Evolutionary conservation across 2,888 invertebrate species (phyloP).

Genomic region (Tetheella fluctuosa): DNA sequence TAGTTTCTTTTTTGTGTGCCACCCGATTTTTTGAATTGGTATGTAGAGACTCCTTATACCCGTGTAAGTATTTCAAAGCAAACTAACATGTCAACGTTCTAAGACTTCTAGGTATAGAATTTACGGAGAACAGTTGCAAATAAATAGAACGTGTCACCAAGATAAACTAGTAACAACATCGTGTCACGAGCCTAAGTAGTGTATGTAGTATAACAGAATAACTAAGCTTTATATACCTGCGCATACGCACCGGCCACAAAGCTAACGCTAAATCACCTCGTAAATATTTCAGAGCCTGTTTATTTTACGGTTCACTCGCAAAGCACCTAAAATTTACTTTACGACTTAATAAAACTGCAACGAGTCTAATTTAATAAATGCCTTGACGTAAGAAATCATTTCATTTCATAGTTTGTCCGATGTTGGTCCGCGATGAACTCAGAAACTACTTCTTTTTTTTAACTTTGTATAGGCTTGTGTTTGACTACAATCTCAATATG

Average conservation of each 20-base stretch:
- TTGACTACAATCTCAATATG: too few species aligned
- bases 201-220: neutral
- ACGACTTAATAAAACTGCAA: neutral
- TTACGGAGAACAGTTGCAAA: constrained; percentile 4
- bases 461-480: too few species aligned
- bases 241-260: neutral
- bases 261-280: constrained; percentile 18
- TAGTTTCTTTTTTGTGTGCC: too few species aligned
- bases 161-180: neutral
- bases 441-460: too few species aligned
- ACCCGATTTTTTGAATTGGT: too few species aligned
- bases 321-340: constrained; percentile 17
- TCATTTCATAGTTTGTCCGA: too few species aligned
- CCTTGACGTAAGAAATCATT: neutral
- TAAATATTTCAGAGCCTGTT: constrained; percentile 33
- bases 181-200: neutral
- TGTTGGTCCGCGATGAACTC: too few species aligned
- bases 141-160: constrained; percentile 1
- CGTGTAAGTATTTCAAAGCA: neutral
- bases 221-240: neutral
- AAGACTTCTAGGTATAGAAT: neutral
- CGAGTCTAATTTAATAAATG: neutral
- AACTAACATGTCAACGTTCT: neutral
- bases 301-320: constrained; percentile 28
- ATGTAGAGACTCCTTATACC: neutral